These are phyloP conservation scores for Pteronotus mesoamericanus DNA, from an alignment of 2,797 vertebrate species.

Conservation along the genomic window DNA sequence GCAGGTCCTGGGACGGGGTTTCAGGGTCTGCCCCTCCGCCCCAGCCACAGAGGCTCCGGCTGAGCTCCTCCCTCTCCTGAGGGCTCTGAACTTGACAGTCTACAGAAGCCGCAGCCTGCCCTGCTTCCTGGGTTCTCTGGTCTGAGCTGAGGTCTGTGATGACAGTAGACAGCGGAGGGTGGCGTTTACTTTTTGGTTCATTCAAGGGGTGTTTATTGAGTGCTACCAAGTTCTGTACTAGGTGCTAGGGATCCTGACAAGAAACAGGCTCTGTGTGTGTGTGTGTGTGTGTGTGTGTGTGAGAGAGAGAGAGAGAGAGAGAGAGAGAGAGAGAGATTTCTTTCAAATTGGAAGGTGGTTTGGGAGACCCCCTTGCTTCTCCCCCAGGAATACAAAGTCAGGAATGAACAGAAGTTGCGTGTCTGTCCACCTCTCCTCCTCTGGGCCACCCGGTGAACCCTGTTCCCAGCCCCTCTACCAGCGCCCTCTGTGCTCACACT, in stretches of 20 bases:
- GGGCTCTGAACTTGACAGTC: background rate
- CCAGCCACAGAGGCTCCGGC: background rate
- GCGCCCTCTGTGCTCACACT: background rate
- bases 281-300: background rate
- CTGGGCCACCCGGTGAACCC: background rate
- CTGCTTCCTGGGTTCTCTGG: background rate
- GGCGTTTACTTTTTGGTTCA: background rate
- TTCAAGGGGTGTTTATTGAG: background rate
- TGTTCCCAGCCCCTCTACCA: background rate
- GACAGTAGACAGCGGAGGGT: rapidly evolving
- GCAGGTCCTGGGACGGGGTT: background rate
- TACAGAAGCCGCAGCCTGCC: background rate
- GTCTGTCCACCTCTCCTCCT: background rate
- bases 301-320: background rate
- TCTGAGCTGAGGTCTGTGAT: background rate
- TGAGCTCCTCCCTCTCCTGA: background rate
- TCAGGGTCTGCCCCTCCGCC: background rate
- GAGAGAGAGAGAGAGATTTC: background rate
- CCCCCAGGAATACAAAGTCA: background rate
- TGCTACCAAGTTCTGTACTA: background rate
- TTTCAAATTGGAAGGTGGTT: background rate
- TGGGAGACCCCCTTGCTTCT: background rate
- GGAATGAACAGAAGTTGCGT: background rate
- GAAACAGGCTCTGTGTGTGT: background rate
- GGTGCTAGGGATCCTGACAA: background rate